Evolutionary conservation across 2,113 vertebrate species (phyloP).

Genomic region (Cnemophilus loriae): DNA sequence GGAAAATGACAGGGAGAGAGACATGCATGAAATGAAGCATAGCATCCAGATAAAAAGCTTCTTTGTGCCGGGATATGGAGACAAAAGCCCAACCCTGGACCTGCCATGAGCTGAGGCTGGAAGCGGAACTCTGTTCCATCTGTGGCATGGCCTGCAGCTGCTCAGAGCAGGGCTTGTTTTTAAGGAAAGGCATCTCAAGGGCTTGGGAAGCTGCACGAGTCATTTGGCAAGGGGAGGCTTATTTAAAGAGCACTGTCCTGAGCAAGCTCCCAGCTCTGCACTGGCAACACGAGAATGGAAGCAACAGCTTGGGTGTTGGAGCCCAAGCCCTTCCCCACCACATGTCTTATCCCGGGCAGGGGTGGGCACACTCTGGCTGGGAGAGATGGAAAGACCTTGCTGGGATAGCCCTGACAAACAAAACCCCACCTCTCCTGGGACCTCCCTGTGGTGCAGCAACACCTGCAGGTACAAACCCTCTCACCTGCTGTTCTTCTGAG

Average conservation of each 20-base stretch:
- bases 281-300: background rate
- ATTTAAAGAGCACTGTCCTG: background rate
- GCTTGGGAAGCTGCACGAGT: background rate
- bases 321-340: background rate
- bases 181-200: background rate
- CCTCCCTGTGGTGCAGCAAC: background rate
- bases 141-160: fast-evolving
- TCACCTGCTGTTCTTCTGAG: constrained; percentile 34
- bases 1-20: background rate
- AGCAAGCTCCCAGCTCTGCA: background rate
- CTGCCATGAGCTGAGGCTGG: background rate
- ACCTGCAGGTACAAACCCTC: background rate
- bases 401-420: background rate
- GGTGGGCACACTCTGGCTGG: background rate
- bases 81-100: background rate
- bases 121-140: background rate
- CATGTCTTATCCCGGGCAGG: fast-evolving
- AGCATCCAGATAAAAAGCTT: background rate
- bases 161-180: background rate
- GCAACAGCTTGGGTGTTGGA: background rate
- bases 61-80: background rate
- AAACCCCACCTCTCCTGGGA: background rate
- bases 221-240: background rate
- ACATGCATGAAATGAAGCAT: background rate
- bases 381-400: background rate